Conservation (phyloP, 2,888 invertebrate genomes). For the Drosophila multiciliata region DNA sequence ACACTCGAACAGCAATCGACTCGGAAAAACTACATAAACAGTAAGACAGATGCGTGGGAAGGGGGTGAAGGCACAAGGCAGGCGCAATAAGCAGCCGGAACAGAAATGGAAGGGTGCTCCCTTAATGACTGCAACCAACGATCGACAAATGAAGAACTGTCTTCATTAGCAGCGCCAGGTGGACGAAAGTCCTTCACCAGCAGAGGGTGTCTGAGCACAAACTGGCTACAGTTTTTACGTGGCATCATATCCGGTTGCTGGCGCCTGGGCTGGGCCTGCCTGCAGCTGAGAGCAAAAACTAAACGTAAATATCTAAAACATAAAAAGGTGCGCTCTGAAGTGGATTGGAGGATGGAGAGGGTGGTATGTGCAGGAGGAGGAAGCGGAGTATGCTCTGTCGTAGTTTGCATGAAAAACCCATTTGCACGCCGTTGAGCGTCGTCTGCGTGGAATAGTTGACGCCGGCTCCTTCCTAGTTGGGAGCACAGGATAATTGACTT, state of each 20-base stretch:
- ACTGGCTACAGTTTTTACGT: conserved; percentile 35
- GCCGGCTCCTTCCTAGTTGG: conserved; percentile 24
- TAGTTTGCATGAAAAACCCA: conserved; percentile 78
- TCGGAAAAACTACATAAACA: conserved; percentile 43
- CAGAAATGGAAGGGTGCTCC: conserved; percentile 5
- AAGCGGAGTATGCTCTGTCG: conserved; percentile 1
- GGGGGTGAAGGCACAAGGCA: conserved; percentile 2
- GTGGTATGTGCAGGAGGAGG: not conserved
- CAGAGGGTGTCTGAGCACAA: not conserved
- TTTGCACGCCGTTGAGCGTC: conserved; percentile 70
- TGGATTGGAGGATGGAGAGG: not conserved
- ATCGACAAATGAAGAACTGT: conserved; percentile 76
- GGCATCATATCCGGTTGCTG: conserved; percentile 19
- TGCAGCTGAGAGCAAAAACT: conserved; percentile 36
- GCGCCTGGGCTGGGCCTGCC: conserved; percentile 1
- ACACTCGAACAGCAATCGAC: conserved; percentile 21
- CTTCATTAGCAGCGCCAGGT: conserved; percentile 68
- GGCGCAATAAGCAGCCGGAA: conserved; percentile 31
- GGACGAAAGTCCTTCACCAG: not conserved
- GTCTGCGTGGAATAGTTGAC: conserved; percentile 65
- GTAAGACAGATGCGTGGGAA: not conserved
- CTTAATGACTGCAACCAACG: conserved; percentile 66
- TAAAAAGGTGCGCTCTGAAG: conserved; percentile 61
- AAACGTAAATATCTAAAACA: conserved; percentile 59
- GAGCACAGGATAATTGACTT: conserved; percentile 83